Conservation (phyloP, 2,888 invertebrate species). For the Campoplex capitator region DNA sequence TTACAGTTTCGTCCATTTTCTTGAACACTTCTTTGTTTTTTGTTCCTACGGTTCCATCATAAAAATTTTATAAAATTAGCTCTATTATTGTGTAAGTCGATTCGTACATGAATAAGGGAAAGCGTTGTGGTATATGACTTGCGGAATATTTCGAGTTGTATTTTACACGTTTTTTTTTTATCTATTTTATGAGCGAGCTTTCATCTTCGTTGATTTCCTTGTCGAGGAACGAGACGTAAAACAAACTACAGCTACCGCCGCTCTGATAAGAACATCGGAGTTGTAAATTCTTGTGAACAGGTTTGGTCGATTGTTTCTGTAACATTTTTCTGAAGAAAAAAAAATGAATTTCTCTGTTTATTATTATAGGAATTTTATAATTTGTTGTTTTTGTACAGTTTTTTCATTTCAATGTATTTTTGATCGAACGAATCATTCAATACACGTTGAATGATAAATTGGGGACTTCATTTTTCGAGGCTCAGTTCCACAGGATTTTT, state of each 20-base stretch:
- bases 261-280: conserved; percentile 39
- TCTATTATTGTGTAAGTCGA: background rate
- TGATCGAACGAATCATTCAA: background rate
- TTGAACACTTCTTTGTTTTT: background rate
- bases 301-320: background rate
- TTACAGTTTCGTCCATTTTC: background rate
- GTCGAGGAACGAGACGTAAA: conserved; percentile 26
- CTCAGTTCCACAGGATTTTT: background rate
- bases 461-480: background rate
- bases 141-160: conserved; percentile 32
- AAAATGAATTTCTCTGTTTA: background rate
- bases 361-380: background rate
- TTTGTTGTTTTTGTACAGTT: background rate
- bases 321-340: background rate
- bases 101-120: background rate
- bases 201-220: conserved; percentile 19
- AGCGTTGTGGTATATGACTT: conserved; percentile 39
- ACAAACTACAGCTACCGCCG: conserved; percentile 28
- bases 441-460: background rate
- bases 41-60: background rate
- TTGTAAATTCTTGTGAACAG: conserved; percentile 41
- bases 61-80: background rate
- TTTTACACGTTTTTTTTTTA: background rate
- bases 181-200: conserved; percentile 12
- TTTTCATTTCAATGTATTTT: background rate